A percentile compares a stretch with the other conserved stretches of the same genome.
phyloP scores from a whole-genome alignment of 2,113 vertebrate genomes.

The Chionomys nivalis region DNA sequence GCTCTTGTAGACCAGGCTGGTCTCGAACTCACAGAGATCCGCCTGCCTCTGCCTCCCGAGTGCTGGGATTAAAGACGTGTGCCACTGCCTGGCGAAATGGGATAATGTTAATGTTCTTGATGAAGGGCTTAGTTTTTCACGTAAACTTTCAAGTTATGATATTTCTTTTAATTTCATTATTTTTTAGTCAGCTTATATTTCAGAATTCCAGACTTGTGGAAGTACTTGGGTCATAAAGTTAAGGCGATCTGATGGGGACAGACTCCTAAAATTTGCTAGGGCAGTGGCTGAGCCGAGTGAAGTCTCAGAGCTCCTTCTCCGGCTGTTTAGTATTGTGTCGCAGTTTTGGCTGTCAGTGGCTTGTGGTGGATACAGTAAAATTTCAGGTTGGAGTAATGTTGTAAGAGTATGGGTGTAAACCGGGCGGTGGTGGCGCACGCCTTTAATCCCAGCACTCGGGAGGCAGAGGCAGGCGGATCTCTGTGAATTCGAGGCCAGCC shows the following conservation, averaged over 20 bases:
- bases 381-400: background rate
- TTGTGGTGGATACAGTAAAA: background rate
- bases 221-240: background rate
- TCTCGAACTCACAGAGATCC: too few species aligned
- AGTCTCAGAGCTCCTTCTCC: background rate
- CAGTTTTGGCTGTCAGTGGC: background rate
- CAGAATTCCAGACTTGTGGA: background rate
- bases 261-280: background rate
- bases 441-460: too few species aligned
- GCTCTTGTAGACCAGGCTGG: too few species aligned
- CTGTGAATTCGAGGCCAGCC: too few species aligned
- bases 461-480: too few species aligned
- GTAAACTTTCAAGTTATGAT: background rate
- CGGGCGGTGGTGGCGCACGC: too few species aligned
- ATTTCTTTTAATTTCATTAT: background rate
- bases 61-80: too few species aligned
- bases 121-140: background rate
- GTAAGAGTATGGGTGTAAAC: background rate
- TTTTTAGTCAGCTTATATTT: conserved; percentile 1
- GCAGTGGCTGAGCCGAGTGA: background rate
- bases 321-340: background rate
- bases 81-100: too few species aligned
- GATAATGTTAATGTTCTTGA: background rate
- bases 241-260: background rate
- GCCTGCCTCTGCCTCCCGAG: too few species aligned